Evolutionary conservation across 1,140 invertebrate species (phyloP), one percentile per base, ranked within the genome.

Genomic region (Ctenoplectra terminalis): DNA sequence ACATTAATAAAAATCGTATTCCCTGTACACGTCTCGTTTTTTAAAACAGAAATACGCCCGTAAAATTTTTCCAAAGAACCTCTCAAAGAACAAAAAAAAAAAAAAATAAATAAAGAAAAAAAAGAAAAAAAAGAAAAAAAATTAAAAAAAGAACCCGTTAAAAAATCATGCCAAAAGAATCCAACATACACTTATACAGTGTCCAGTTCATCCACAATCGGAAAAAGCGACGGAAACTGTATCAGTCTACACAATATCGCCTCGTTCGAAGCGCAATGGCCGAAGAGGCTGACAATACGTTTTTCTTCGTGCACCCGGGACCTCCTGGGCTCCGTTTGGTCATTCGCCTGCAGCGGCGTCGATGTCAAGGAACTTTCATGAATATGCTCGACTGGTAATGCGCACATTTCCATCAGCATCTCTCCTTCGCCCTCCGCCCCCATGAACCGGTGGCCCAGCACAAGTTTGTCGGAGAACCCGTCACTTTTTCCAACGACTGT

Each of bases 401-500:
- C 74, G 81, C 76, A 40, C 84, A 85, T 86, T 85, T 90, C 83
- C 85, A 87, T 82, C 80, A 85, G 79, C 67, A 40, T 52, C 64
- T n/a, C 56, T 64, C 23, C 72, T 37, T 80, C 72, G 66, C 70
- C 77, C 63, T 46, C 63, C 71, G 69, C 60, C 79, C 84, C 75
- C 86, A 58, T 81, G 9, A 61, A n/a, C 48, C 40, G 15, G 15
- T 37, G 58, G 2, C n/a, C 9, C 56, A 34, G 26, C 43, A 13
- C 0, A n/a, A 40, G 31, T 50, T 50, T 29, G 56, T 60, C 79
- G 56, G 46, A 3, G 70, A 70, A 73, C 74, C 81, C 86, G 85
- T 87, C 89, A 91, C 90, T 93, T 92, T 90, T 92, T 86, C 77
- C 84, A 43, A 86, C 82, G 92, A 93, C 92, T 93, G 92, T 93